Conservation (phyloP, 2,113 vertebrate genomes). For the Cololabis saira region DNA sequence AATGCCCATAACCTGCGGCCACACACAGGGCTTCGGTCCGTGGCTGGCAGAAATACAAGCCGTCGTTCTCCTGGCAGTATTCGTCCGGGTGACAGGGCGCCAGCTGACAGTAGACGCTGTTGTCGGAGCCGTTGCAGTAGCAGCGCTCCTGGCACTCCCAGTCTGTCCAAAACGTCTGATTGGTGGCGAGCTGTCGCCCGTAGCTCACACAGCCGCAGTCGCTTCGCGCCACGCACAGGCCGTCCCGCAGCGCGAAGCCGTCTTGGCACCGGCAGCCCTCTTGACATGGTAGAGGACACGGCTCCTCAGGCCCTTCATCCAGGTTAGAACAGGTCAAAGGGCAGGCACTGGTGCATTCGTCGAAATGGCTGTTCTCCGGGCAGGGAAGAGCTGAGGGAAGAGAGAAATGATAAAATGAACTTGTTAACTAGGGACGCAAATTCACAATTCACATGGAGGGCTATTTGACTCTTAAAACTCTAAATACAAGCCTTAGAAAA, state of each 20-base stretch:
- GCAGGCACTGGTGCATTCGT: slow-evolving; percentile 90
- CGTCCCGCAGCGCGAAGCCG: slow-evolving; percentile 86
- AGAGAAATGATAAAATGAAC: background rate
- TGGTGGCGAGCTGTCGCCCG: slow-evolving; percentile 88
- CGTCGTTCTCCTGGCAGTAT: slow-evolving; percentile 88
- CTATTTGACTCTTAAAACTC: too few species aligned
- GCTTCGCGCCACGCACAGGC: slow-evolving; percentile 84
- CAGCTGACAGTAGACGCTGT: slow-evolving; percentile 90
- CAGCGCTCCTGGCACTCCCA: slow-evolving; percentile 94
- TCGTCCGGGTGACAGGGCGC: slow-evolving; percentile 88
- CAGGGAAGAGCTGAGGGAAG: slow-evolving; percentile 88
- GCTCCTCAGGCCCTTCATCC: slow-evolving; percentile 76
- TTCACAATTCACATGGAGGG: too few species aligned
- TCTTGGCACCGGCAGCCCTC: slow-evolving; percentile 95
- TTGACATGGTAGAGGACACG: slow-evolving; percentile 85
- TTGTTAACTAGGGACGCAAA: background rate
- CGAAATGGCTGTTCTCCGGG: slow-evolving; percentile 94
- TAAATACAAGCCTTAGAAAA: too few species aligned
- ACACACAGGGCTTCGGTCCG: slow-evolving; percentile 91
- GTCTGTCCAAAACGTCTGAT: slow-evolving; percentile 96
- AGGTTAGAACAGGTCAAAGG: slow-evolving; percentile 89
- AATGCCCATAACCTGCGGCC: slow-evolving; percentile 92
- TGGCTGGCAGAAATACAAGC: slow-evolving; percentile 88
- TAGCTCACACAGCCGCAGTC: slow-evolving; percentile 93
- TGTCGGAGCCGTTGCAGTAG: slow-evolving; percentile 96